phyloP scores from a whole-genome alignment of 2,797 vertebrate genomes.

The Scarus forsteni region DNA sequence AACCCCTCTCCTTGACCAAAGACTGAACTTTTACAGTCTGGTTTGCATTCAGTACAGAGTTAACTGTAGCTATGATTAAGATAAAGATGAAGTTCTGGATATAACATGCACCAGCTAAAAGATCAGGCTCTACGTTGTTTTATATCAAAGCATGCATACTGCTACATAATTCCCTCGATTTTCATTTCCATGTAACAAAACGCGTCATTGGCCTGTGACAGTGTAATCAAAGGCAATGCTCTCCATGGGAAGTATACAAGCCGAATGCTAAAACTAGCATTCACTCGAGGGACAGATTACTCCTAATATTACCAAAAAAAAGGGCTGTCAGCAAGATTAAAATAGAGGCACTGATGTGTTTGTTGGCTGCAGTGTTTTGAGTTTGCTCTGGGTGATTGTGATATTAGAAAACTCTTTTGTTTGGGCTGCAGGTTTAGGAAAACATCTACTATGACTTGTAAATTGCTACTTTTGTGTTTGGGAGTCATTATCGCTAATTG shows the following conservation, averaged over 20 bases:
- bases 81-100: slow-evolving; percentile 6
- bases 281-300: slow-evolving; percentile 1
- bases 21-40: too few relatives aligned
- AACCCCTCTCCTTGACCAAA: too few relatives aligned
- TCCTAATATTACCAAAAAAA: neutral
- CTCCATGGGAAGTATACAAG: neutral
- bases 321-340: neutral
- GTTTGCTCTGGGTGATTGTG: neutral
- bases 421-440: neutral
- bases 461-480: neutral
- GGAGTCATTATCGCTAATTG: slow-evolving; percentile 10
- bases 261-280: neutral
- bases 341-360: slow-evolving; percentile 1
- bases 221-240: slow-evolving; percentile 22
- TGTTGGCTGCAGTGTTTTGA: neutral
- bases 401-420: neutral
- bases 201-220: slow-evolving; percentile 20
- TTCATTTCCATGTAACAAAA: slow-evolving; percentile 12
- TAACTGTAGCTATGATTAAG: slow-evolving; percentile 1
- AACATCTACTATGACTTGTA: neutral
- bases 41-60: neutral
- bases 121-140: slow-evolving; percentile 16
- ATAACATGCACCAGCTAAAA: neutral
- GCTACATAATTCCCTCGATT: slow-evolving; percentile 1
- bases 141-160: neutral